phyloP scores from a whole-genome alignment of 2,888 invertebrate species.

The Sceliomorpha sp. region DNA sequence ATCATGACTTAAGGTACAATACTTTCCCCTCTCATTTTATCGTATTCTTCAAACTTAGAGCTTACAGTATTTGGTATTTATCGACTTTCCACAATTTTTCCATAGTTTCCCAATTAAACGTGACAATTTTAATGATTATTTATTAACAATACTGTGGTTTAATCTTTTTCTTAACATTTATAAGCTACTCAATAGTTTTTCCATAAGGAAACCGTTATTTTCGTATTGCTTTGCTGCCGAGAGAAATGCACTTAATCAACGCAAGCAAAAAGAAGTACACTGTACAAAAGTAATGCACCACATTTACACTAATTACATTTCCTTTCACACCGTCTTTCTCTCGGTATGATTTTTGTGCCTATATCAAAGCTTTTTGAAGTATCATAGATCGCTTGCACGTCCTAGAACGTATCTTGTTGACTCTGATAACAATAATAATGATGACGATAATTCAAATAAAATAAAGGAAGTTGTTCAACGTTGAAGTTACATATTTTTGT shows the following conservation, averaged over 20 bases:
- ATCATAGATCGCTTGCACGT: constrained; percentile 69
- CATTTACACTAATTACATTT: constrained; percentile 1
- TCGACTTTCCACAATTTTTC: too few relatives aligned
- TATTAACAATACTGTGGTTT: too few relatives aligned
- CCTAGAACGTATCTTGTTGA: constrained; percentile 57
- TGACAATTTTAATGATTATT: too few relatives aligned
- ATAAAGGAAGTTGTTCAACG: too few relatives aligned
- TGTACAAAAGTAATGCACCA: not conserved
- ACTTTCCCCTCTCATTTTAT: constrained; percentile 32
- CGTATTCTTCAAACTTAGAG: constrained; percentile 1
- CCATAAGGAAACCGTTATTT: constrained; percentile 26
- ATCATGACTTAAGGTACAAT: constrained; percentile 35
- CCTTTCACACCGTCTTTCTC: too few relatives aligned
- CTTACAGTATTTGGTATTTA: not conserved
- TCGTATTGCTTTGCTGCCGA: constrained; percentile 68
- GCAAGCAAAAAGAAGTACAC: too few relatives aligned
- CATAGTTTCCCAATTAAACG: too few relatives aligned
- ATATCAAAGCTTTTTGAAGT: constrained; percentile 68
- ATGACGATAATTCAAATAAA: constrained; percentile 35
- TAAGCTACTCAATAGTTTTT: constrained; percentile 41
- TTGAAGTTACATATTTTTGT: constrained; percentile 33
- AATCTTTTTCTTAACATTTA: too few relatives aligned
- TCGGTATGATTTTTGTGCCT: constrained; percentile 61
- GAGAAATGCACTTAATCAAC: constrained; percentile 66
- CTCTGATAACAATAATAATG: constrained; percentile 67